phyloP scores from a whole-genome alignment of 2,888 invertebrate species.

The Drosophila neotestacea region DNA sequence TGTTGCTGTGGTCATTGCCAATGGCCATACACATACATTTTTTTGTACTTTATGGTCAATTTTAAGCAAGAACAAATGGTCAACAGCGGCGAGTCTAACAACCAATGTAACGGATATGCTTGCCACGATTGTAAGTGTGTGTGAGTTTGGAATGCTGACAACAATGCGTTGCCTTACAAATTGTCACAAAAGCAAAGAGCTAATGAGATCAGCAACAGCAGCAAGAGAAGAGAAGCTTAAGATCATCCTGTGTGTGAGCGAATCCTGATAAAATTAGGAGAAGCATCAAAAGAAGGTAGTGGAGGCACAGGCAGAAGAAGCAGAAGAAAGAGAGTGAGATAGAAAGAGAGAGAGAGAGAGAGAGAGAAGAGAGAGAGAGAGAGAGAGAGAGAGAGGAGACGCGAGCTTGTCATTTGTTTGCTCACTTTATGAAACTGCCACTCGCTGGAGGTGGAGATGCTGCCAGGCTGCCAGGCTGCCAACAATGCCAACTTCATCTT shows the following conservation, averaged over 20 bases:
- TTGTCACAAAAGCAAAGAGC: conserved; percentile 58
- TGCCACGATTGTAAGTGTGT: conserved; percentile 2
- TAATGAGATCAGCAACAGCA: conserved; percentile 44
- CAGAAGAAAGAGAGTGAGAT: background rate
- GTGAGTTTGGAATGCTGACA: conserved; percentile 21
- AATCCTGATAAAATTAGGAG: conserved; percentile 2
- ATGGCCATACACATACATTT: conserved; percentile 69
- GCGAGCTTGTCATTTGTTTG: conserved; percentile 74
- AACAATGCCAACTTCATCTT: conserved; percentile 75
- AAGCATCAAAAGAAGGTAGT: background rate
- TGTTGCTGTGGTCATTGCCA: conserved; percentile 50
- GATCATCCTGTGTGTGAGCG: background rate
- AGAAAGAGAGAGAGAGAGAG: background rate
- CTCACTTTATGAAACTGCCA: conserved; percentile 68
- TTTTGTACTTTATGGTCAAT: conserved; percentile 74
- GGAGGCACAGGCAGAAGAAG: too few relatives aligned
- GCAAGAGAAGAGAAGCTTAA: background rate
- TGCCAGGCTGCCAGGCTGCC: conserved; percentile 46
- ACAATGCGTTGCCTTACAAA: conserved; percentile 68
- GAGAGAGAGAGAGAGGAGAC: background rate
- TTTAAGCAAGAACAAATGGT: conserved; percentile 62
- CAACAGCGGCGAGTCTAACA: conserved; percentile 47
- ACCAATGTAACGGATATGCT: conserved; percentile 63
- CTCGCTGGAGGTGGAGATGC: conserved; percentile 19
- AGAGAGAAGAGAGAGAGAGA: background rate